Base-by-base conservation (phyloP, 1,140 invertebrate species). In the Nomia melanderi region DNA sequence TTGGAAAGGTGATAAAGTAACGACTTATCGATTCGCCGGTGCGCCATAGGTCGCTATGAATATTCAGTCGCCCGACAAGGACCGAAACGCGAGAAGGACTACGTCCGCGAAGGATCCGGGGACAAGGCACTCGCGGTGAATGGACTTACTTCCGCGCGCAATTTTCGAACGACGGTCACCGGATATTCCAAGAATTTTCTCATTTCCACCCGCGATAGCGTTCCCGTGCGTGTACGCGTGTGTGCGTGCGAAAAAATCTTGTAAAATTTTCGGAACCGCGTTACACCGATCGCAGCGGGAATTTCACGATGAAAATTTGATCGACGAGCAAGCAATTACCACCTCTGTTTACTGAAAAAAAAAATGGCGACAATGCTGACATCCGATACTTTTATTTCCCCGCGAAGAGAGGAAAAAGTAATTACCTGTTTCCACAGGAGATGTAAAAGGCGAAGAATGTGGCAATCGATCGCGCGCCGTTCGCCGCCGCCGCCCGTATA, bases 1-100 rank as follows among this genome's bases (percentile, higher is more conserved):
- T 63, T 53, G 47, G 39, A 31, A 29, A 31, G 56, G 57, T 65
- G 75, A 83, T 83, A 81, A 82, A 81, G 70, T 82, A 71, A 83
- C 72, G 82, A 79, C 41, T 72, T 75, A 71, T 78, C 80, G 71
- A 83, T 82, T 31, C 20, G 11, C 33, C 54, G 23, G 47, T n/a
- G n/a, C n/a, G n/a, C 17, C 25, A 27, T 41, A 23, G 36, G 9
- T 41, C 39, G 14, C 70, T 63, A 82, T 83, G 80, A 78, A 82
- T 83, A 82, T 82, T 74, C 76, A 82, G 7, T 50, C n/a, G 20
- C 12, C 60, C n/a, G 27, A 80, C 54, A 53, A 60, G 29, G 25
- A 33, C 11, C 8, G 23, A n/a, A 23, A 57, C 41, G 36, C 53
- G 36, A 47, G 12, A 0, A 36, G 17, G 25, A 25, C 36, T 7